Conservation (phyloP, 2,888 invertebrate species). For the Chymomyza fuscimana region DNA sequence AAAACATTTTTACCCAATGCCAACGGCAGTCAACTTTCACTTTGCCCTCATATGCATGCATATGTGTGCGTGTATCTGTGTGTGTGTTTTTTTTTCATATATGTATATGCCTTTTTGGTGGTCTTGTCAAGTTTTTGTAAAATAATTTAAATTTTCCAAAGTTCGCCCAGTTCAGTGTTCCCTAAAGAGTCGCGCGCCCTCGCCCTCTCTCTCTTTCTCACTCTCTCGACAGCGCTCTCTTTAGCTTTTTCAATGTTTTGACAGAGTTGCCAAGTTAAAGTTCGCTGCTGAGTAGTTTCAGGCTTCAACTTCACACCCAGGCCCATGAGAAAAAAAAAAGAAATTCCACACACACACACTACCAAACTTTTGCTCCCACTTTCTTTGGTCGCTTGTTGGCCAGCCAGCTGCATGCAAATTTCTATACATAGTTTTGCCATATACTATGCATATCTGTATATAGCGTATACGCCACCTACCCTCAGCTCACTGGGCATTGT, state of each 20-base stretch:
- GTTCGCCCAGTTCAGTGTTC: conserved; percentile 15
- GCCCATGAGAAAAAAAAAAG: conserved; percentile 20
- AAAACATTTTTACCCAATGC: conserved; percentile 2
- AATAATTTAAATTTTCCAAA: conserved; percentile 53
- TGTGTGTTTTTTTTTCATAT: neutral
- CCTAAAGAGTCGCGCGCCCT: neutral
- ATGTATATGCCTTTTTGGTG: conserved; percentile 27
- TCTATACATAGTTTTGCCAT: conserved; percentile 42
- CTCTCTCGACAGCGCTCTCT: neutral
- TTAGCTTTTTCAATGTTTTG: conserved; percentile 46
- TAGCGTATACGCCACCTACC: conserved; percentile 2
- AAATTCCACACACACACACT: neutral
- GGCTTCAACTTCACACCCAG: conserved; percentile 14
- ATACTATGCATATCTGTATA: neutral
- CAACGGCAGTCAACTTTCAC: conserved; percentile 24
- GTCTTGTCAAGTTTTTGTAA: conserved; percentile 27
- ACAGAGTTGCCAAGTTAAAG: conserved; percentile 62
- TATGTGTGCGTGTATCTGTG: conserved; percentile 24
- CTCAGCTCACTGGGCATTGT: conserved; percentile 30
- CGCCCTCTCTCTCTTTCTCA: neutral
- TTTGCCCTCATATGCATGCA: conserved; percentile 1
- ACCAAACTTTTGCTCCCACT: conserved; percentile 18
- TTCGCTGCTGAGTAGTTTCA: conserved; percentile 45
- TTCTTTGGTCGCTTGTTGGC: conserved; percentile 64
- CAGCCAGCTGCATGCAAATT: conserved; percentile 60